Evolutionary conservation across 2,888 invertebrate species (phyloP).

Genomic region (Macaria notata): DNA sequence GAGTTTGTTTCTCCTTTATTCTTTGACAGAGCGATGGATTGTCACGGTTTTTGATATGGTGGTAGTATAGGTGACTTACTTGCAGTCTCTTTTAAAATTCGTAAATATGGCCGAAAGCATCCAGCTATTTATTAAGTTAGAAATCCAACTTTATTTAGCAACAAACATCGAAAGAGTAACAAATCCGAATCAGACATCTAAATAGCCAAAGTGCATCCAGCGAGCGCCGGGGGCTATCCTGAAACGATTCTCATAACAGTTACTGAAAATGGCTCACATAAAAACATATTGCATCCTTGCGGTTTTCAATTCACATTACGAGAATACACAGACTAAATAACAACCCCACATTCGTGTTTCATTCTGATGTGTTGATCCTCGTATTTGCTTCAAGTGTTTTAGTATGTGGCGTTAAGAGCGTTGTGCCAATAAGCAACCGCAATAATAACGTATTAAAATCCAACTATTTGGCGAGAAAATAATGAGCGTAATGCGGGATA

Average conservation of each 20-base stretch:
- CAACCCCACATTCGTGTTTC: not conserved
- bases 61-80: no score
- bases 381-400: not conserved
- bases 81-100: no score
- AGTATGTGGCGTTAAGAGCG: conserved; percentile 29
- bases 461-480: conserved; percentile 55
- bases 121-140: no score
- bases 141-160: no score
- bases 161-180: conserved; percentile 1
- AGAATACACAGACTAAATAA: conserved; percentile 15
- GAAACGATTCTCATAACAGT: conserved; percentile 64
- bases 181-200: conserved; percentile 20
- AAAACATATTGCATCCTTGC: conserved; percentile 66
- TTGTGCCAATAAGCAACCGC: conserved; percentile 50
- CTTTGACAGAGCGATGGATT: no score
- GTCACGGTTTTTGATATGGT: no score
- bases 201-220: conserved; percentile 50
- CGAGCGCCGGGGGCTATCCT: conserved; percentile 45
- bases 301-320: conserved; percentile 47
- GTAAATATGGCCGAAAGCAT: no score
- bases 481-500: conserved; percentile 49
- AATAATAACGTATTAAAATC: conserved; percentile 58
- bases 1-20: no score
- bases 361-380: not conserved
- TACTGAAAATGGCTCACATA: conserved; percentile 57